Evolutionary conservation across 2,797 vertebrate species (phyloP).

Genomic region (Sciurus vulgaris): DNA sequence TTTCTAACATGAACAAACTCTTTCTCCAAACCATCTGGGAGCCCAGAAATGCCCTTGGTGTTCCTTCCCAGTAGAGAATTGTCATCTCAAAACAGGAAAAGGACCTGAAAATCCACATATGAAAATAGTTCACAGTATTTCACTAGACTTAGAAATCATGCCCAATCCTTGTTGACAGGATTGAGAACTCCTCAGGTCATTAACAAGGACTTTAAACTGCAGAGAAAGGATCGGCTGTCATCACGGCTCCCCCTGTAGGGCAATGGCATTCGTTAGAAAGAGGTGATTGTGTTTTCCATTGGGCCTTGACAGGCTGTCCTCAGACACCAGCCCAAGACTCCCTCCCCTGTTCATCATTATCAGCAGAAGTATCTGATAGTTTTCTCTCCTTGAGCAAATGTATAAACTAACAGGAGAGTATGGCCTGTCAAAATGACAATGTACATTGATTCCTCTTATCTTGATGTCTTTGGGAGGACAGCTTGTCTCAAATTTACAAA

Average conservation of each 20-base stretch:
- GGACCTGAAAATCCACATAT: background rate
- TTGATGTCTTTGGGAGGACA: conserved; percentile 80
- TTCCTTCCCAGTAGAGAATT: background rate
- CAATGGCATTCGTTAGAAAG: background rate
- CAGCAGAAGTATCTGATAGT: conserved; percentile 37
- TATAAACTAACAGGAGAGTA: conserved; percentile 71
- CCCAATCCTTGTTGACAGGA: background rate
- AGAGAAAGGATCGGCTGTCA: background rate
- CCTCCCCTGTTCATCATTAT: conserved; percentile 61
- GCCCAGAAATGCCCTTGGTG: background rate
- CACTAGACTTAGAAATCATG: background rate
- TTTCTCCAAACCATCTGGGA: conserved; percentile 22
- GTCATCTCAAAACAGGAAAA: background rate
- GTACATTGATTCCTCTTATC: conserved; percentile 70
- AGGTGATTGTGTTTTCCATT: background rate
- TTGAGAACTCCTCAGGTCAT: conserved; percentile 30
- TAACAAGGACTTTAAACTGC: conserved; percentile 17
- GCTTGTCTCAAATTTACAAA: conserved; percentile 76
- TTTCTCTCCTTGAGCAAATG: conserved; percentile 77
- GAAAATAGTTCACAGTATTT: conserved; percentile 1
- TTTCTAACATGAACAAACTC: background rate
- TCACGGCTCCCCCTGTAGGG: conserved; percentile 18
- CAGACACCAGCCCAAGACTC: conserved; percentile 40
- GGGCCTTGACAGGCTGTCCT: conserved; percentile 49
- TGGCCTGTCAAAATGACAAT: conserved; percentile 66